Conservation (phyloP, 2,888 invertebrate species). For the Trichogramma evanescens region DNA sequence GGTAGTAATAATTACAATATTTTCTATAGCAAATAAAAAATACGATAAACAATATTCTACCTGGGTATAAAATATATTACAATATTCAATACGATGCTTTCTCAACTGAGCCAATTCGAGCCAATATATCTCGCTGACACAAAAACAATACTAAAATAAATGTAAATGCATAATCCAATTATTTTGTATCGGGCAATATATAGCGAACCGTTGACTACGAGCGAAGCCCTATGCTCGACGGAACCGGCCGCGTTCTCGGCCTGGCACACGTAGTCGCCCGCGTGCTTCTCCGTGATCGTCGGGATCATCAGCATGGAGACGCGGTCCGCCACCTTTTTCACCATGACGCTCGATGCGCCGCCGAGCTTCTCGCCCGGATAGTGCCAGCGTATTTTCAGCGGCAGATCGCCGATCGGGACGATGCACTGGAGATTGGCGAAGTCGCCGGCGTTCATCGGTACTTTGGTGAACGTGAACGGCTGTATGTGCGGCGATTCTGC, state of each 20-base stretch:
- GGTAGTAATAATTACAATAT: constrained; percentile 9
- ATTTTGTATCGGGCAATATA: too few relatives aligned
- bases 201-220: constrained; percentile 47
- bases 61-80: too few relatives aligned
- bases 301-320: constrained; percentile 64
- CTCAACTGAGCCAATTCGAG: not conserved
- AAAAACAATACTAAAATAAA: constrained; percentile 7
- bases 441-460: constrained; percentile 56
- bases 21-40: too few relatives aligned
- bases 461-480: constrained; percentile 44
- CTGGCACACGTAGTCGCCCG: constrained; percentile 49
- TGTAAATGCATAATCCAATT: constrained; percentile 9
- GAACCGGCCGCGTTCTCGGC: constrained; percentile 48
- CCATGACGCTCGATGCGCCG: constrained; percentile 43
- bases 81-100: not conserved
- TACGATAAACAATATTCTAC: too few relatives aligned
- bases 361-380: constrained; percentile 47
- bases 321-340: constrained; percentile 49
- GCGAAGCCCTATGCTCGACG: constrained; percentile 42
- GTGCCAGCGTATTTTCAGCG: constrained; percentile 68
- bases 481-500: constrained; percentile 37
- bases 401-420: constrained; percentile 63
- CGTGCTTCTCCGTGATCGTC: constrained; percentile 53
- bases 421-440: constrained; percentile 55
- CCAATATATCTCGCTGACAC: not conserved